Conservation (phyloP, 1,140 invertebrate species). For the Anoplophora glabripennis region DNA sequence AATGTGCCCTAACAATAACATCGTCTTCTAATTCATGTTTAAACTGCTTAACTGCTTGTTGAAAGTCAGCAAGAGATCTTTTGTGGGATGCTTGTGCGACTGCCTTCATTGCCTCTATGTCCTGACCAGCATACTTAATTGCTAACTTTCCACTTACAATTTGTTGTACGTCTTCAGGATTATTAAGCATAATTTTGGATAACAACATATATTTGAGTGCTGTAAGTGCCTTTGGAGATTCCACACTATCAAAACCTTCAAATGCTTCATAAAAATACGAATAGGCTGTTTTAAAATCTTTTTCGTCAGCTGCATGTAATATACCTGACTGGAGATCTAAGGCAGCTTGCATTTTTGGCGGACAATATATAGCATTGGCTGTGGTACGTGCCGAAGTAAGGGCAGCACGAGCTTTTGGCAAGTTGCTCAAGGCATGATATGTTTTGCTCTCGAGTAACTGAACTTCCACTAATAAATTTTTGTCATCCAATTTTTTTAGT, state of each 20-base stretch:
- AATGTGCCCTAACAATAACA: slow-evolving; percentile 92
- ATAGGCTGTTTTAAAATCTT: slow-evolving; percentile 99
- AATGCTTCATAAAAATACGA: slow-evolving; percentile 99
- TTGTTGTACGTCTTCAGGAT: slow-evolving; percentile 92
- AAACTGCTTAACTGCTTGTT: slow-evolving; percentile 81
- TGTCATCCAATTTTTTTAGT: slow-evolving; percentile 98
- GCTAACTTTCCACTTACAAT: slow-evolving; percentile 96
- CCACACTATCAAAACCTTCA: slow-evolving; percentile 97
- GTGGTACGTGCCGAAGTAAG: slow-evolving; percentile 97
- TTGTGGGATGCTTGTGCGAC: slow-evolving; percentile 95
- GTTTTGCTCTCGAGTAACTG: slow-evolving; percentile 98
- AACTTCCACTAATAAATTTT: slow-evolving; percentile 95
- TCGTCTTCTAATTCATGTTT: slow-evolving; percentile 92
- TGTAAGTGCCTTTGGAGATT: slow-evolving; percentile 85
- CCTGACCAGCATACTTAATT: slow-evolving; percentile 91
- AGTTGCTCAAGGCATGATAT: slow-evolving; percentile 95
- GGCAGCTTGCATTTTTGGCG: slow-evolving; percentile 95
- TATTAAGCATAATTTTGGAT: slow-evolving; percentile 97
- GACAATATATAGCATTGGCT: slow-evolving; percentile 98
- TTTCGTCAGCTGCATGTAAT: slow-evolving; percentile 97
- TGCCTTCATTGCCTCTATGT: slow-evolving; percentile 97
- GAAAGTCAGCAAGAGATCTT: slow-evolving; percentile 94
- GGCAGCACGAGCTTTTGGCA: slow-evolving; percentile 95
- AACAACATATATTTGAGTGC: slow-evolving; percentile 99
- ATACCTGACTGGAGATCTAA: slow-evolving; percentile 98